Percentiles rank a stretch among this genome's conserved stretches.
phyloP scores from a whole-genome alignment of 2,888 invertebrate species.

The Iphiclides podalirius region DNA sequence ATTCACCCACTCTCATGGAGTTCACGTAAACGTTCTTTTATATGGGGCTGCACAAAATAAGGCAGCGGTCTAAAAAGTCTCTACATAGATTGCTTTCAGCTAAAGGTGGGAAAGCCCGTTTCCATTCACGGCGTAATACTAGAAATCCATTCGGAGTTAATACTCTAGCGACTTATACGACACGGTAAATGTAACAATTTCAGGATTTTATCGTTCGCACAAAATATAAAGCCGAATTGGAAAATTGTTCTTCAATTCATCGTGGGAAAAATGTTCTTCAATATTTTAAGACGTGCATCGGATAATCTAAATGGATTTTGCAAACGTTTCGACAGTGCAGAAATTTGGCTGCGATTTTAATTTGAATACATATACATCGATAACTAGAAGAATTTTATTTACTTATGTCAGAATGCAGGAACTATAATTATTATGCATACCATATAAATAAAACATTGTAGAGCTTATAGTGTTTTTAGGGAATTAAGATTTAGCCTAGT shows the following conservation, averaged over 20 bases:
- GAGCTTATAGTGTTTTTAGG: too few relatives aligned
- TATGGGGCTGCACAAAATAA: background rate
- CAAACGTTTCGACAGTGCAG: too few relatives aligned
- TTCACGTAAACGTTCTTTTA: slow-evolving; percentile 1
- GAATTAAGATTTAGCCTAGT: too few relatives aligned
- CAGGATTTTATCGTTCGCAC: slow-evolving; percentile 16
- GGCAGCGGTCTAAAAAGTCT: slow-evolving; percentile 1
- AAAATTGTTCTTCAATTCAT: too few relatives aligned
- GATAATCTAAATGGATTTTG: too few relatives aligned
- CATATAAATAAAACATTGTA: too few relatives aligned
- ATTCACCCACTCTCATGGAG: background rate
- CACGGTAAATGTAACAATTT: slow-evolving; percentile 9
- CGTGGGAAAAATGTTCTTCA: slow-evolving; percentile 8
- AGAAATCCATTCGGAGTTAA: slow-evolving; percentile 9
- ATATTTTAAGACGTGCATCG: background rate
- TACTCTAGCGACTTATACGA: slow-evolving; percentile 12
- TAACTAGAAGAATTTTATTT: too few relatives aligned
- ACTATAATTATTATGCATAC: too few relatives aligned
- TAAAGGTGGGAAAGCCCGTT: slow-evolving; percentile 11
- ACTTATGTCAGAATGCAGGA: too few relatives aligned
- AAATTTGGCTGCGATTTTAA: too few relatives aligned
- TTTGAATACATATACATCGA: too few relatives aligned
- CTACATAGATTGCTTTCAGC: slow-evolving; percentile 13
- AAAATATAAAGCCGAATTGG: slow-evolving; percentile 14
- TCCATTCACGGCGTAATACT: slow-evolving; percentile 10